Conservation (phyloP, 2,113 vertebrate species). For the Psophia crepitans region DNA sequence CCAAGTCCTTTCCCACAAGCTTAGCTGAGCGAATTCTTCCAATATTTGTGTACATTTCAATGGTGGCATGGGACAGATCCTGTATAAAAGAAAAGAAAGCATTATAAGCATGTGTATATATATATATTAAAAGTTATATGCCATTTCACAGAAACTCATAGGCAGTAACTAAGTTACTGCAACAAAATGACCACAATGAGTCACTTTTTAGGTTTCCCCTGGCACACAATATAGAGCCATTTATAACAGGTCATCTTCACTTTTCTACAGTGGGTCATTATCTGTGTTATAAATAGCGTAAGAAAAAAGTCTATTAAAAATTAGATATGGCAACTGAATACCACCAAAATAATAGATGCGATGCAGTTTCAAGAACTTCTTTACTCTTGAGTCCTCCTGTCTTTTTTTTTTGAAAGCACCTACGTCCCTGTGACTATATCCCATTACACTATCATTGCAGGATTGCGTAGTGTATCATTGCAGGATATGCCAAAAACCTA, state of each 20-base stretch:
- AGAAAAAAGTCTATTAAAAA: neutral
- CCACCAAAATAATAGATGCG: neutral
- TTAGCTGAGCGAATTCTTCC: conserved; percentile 88
- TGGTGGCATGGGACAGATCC: conserved; percentile 93
- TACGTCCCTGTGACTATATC: neutral
- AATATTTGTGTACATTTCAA: conserved; percentile 93
- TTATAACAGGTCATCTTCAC: neutral
- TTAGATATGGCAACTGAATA: neutral
- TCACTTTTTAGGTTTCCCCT: neutral
- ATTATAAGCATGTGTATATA: neutral
- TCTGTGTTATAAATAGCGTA: neutral
- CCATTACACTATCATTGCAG: neutral
- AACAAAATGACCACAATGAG: neutral
- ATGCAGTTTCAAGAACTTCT: neutral
- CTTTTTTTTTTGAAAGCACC: neutral
- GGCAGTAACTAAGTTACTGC: neutral
- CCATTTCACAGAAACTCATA: neutral
- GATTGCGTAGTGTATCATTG: too few species aligned
- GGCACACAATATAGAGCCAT: neutral
- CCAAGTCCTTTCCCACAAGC: conserved; percentile 93
- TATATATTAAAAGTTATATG: neutral
- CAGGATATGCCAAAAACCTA: too few species aligned
- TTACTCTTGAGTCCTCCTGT: neutral
- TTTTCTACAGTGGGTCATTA: neutral
- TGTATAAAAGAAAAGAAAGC: conserved; percentile 59